Percentiles rank a stretch among this genome's conserved stretches.
These are phyloP conservation scores for Herminia tarsipennalis DNA, from an alignment of 2,888 invertebrate genomes.

Conservation along the genomic window DNA sequence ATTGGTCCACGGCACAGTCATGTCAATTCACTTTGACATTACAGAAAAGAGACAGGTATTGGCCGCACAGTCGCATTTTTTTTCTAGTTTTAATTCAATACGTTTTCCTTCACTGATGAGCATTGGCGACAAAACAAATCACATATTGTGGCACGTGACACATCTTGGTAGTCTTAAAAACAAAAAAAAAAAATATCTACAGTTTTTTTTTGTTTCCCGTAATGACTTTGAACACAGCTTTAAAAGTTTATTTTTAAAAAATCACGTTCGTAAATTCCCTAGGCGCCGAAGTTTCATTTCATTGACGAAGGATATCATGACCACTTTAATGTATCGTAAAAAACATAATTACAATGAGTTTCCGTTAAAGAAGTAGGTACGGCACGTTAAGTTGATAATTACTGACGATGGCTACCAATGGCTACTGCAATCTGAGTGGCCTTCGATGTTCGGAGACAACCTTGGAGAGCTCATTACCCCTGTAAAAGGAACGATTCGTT, in stretches of 20 bases:
- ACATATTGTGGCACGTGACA: too few species aligned
- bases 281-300: slow-evolving; percentile 5
- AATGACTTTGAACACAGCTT: not conserved
- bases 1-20: too few species aligned
- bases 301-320: slow-evolving; percentile 38
- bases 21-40: too few species aligned
- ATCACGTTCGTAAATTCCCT: too few species aligned
- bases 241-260: not conserved
- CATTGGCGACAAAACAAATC: too few species aligned
- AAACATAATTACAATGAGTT: slow-evolving; percentile 37
- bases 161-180: too few species aligned
- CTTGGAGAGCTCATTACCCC: slow-evolving; percentile 29
- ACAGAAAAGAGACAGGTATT: too few species aligned
- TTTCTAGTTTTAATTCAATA: too few species aligned
- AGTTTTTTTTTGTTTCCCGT: too few species aligned
- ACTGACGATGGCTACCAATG: slow-evolving; percentile 22
- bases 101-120: too few species aligned
- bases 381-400: slow-evolving; percentile 42
- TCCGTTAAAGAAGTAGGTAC: slow-evolving; percentile 36
- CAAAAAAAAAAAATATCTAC: too few species aligned
- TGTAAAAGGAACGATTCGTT: slow-evolving; percentile 10
- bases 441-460: slow-evolving; percentile 29
- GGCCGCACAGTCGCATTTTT: too few species aligned
- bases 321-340: slow-evolving; percentile 29
- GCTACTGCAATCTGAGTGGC: slow-evolving; percentile 18